Conservation (phyloP, 2,888 invertebrate genomes). For the Dryocosmus kuriphilus region DNA sequence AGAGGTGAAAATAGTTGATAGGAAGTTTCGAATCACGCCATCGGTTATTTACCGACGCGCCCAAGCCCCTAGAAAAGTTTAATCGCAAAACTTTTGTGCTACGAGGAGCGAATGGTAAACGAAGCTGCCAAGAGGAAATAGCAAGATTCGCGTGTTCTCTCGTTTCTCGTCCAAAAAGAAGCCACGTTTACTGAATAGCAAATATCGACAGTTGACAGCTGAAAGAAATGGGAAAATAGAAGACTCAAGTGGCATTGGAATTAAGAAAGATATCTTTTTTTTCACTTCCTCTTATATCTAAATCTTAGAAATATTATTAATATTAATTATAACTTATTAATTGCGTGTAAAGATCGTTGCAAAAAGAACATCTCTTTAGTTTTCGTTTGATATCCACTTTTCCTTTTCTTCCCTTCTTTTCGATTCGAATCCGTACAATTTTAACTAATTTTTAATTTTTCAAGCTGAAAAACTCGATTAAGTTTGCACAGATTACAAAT, state of each 20-base stretch:
- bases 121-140: conserved; percentile 4
- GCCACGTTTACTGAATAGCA: not conserved
- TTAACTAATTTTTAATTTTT: too few relatives aligned
- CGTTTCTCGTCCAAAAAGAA: conserved; percentile 9
- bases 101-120: conserved; percentile 5
- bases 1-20: conserved; percentile 14
- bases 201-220: conserved; percentile 5
- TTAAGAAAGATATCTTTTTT: not conserved
- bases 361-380: not conserved
- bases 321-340: too few relatives aligned
- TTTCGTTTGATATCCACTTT: not conserved
- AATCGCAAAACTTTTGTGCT: conserved; percentile 16
- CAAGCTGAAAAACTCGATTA: too few relatives aligned
- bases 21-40: conserved; percentile 4
- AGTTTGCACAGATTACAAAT: too few relatives aligned
- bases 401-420: not conserved
- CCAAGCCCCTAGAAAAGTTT: conserved; percentile 11
- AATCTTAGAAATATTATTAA: too few relatives aligned
- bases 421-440: too few relatives aligned
- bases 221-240: conserved; percentile 10
- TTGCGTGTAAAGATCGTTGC: too few relatives aligned
- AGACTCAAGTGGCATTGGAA: not conserved
- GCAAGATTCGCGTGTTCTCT: not conserved
- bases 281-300: not conserved
- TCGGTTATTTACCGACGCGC: conserved; percentile 18